A percentile compares a stretch with the other conserved stretches of the same genome.
Conservation (phyloP, 2,888 invertebrate species). For the Callosobruchus maculatus region DNA sequence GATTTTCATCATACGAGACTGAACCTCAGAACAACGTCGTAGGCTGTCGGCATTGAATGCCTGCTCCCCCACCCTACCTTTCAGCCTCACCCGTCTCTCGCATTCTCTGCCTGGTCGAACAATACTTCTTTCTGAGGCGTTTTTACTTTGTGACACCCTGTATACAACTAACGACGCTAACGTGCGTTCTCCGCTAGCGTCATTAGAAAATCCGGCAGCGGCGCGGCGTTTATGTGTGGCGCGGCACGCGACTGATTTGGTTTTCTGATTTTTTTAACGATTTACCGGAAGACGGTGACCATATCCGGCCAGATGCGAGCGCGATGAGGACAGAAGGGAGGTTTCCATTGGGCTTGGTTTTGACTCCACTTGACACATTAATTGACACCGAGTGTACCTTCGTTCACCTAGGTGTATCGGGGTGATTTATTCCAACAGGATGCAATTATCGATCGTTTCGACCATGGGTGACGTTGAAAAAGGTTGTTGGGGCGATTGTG, state of each 20-base stretch:
- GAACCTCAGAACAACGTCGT: too few relatives aligned
- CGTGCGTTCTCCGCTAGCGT: not conserved
- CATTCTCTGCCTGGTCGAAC: too few relatives aligned
- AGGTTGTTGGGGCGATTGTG: not conserved
- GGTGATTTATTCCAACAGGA: conserved; percentile 1
- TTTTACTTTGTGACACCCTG: not conserved
- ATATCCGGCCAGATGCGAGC: conserved; percentile 34
- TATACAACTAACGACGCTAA: not conserved
- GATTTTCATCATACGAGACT: too few relatives aligned
- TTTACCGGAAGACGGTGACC: conserved; percentile 42
- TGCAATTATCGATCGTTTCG: not conserved
- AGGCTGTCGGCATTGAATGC: too few relatives aligned
- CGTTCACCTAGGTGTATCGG: conserved; percentile 3
- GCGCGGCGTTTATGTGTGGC: not conserved
- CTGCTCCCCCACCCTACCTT: too few relatives aligned
- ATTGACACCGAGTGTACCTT: conserved; percentile 20
- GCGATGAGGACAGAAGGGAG: not conserved
- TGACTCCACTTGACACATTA: conserved; percentile 27
- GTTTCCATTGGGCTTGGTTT: conserved; percentile 5
- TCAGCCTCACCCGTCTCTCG: too few relatives aligned
- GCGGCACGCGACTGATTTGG: conserved; percentile 7
- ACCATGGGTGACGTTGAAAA: not conserved
- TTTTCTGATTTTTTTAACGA: conserved; percentile 5
- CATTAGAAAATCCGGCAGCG: not conserved
- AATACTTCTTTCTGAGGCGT: too few relatives aligned